phyloP scores from a whole-genome alignment of 2,113 vertebrate genomes.

The Hepsetus odoe region DNA sequence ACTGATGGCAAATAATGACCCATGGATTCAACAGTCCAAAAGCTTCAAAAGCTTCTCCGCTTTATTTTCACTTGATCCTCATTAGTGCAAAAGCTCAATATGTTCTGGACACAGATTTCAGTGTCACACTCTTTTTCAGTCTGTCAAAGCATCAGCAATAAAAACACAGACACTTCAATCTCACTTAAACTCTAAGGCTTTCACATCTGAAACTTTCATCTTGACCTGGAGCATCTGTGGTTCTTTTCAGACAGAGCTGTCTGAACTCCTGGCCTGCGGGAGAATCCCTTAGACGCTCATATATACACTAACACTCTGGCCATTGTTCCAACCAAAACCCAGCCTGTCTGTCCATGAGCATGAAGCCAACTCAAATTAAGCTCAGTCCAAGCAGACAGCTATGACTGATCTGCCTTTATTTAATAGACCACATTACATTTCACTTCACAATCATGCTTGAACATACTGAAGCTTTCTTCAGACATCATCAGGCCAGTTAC shows the following conservation, averaged over 20 bases:
- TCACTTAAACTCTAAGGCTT: background rate
- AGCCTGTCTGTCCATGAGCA: constrained; percentile 10
- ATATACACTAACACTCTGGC: background rate
- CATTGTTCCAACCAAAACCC: constrained; percentile 27
- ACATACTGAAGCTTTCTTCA: background rate
- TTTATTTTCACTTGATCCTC: background rate
- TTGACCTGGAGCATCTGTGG: constrained; percentile 1
- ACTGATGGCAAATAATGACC: constrained; percentile 50
- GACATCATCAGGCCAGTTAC: background rate
- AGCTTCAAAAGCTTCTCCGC: background rate
- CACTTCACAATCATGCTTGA: constrained; percentile 6
- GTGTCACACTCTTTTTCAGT: background rate
- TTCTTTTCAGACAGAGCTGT: background rate
- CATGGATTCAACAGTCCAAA: constrained; percentile 11
- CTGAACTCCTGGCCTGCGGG: constrained; percentile 27
- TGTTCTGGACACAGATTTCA: background rate
- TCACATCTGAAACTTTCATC: constrained; percentile 3
- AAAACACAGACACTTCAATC: background rate
- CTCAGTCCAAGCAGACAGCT: constrained; percentile 30
- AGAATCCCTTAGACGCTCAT: constrained; percentile 25
- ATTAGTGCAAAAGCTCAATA: background rate
- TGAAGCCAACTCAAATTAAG: constrained; percentile 36
- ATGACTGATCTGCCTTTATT: constrained; percentile 5
- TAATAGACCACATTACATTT: background rate
- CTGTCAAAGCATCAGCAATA: background rate